Conservation (phyloP, 23 tunicate species). For the Corella eumyota region DNA sequence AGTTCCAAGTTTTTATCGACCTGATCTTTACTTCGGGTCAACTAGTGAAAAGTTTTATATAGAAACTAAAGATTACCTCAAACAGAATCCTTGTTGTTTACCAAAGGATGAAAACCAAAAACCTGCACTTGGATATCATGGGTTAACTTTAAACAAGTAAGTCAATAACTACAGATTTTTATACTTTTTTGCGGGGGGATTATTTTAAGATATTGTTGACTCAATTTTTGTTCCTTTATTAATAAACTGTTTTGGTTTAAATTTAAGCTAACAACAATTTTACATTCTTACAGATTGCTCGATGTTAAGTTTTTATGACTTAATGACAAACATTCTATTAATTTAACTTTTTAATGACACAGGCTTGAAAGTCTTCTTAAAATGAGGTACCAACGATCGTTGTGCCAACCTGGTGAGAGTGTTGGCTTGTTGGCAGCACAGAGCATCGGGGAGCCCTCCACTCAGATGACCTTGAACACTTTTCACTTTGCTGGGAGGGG, state of each 20-base stretch:
- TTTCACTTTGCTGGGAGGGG: conserved; percentile 98
- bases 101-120: conserved; percentile 20
- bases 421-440: conserved; percentile 71
- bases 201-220: too few relatives aligned
- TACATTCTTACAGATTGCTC: too few relatives aligned
- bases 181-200: too few relatives aligned
- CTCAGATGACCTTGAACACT: conserved; percentile 89
- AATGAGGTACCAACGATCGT: conserved; percentile 51
- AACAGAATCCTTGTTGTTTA: conserved; percentile 15
- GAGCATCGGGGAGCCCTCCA: conserved; percentile 78
- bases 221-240: too few relatives aligned
- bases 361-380: conserved; percentile 49
- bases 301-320: too few relatives aligned
- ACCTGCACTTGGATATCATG: too few relatives aligned
- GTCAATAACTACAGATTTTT: too few relatives aligned
- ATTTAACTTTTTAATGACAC: not conserved
- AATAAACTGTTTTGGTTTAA: too few relatives aligned
- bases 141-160: too few relatives aligned
- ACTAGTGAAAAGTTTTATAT: conserved; percentile 46
- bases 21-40: conserved; percentile 72
- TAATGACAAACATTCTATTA: too few relatives aligned
- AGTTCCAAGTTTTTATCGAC: conserved; percentile 28
- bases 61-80: conserved; percentile 29
- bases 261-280: too few relatives aligned
- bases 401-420: conserved; percentile 84